phyloP scores from a whole-genome alignment of 2,113 vertebrate genomes.

The Cochlearius cochlearius region DNA sequence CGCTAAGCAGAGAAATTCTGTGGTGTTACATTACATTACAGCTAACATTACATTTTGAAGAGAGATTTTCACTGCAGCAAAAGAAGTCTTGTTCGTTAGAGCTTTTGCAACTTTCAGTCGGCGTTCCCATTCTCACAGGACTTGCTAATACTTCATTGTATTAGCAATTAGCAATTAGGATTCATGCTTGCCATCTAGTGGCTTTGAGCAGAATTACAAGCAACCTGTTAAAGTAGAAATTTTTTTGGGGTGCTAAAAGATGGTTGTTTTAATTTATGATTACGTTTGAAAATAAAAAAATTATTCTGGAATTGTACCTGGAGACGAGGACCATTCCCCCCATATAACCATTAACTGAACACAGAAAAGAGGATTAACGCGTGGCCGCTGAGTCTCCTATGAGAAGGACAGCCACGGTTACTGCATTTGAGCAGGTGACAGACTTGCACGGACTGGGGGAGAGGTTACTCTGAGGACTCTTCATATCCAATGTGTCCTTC shows the following conservation, averaged over 20 bases:
- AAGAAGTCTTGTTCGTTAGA: fast-evolving
- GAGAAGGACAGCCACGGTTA: not conserved
- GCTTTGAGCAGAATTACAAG: not conserved
- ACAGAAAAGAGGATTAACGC: not conserved
- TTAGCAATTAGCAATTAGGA: no score
- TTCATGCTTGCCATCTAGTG: conserved; percentile 16
- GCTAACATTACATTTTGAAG: not conserved
- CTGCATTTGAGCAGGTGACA: not conserved
- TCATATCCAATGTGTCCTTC: not conserved
- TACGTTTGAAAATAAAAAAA: not conserved
- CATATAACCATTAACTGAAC: not conserved
- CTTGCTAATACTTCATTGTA: not conserved
- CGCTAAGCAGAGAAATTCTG: not conserved
- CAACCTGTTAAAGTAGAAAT: not conserved
- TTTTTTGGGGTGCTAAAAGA: not conserved
- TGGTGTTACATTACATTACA: not conserved
- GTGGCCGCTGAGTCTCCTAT: not conserved
- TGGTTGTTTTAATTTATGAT: not conserved
- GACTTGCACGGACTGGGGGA: not conserved
- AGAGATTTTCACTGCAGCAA: not conserved
- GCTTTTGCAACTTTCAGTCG: not conserved
- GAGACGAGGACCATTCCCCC: not conserved
- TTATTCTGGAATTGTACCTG: not conserved
- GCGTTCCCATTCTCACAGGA: not conserved
- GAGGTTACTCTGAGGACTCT: not conserved